These are phyloP conservation scores for Clivina fossor DNA, from an alignment of 2,888 invertebrate species.

Conservation along the genomic window DNA sequence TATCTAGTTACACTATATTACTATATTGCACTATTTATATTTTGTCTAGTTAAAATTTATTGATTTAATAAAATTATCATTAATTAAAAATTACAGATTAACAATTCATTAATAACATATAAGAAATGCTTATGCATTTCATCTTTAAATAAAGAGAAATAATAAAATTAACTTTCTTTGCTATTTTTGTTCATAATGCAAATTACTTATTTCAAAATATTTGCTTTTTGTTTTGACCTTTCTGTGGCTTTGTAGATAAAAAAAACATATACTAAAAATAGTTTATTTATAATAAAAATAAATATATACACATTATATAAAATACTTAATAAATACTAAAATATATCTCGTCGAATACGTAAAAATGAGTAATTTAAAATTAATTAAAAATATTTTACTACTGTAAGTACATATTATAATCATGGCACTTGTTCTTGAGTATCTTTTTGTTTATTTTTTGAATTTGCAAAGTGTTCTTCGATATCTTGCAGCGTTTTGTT, in stretches of 20 bases:
- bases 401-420: slow-evolving; percentile 14
- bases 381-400: no score
- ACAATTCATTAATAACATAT: no score
- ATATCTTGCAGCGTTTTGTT: slow-evolving; percentile 68
- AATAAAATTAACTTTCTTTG: not conserved
- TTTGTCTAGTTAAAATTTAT: no score
- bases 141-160: no score
- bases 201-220: not conserved
- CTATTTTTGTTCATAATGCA: not conserved
- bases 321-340: slow-evolving; percentile 31
- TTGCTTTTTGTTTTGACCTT: not conserved
- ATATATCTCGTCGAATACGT: no score
- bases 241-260: not conserved
- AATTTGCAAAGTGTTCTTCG: slow-evolving; percentile 50
- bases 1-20: no score
- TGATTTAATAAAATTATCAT: no score
- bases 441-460: slow-evolving; percentile 15
- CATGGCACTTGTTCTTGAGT: slow-evolving; percentile 26
- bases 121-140: no score
- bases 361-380: no score
- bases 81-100: no score
- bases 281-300: slow-evolving; percentile 23
- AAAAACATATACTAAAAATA: not conserved
- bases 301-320: slow-evolving; percentile 32
- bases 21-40: no score